Base-by-base conservation (phyloP, 2,797 vertebrate species). In the Fundulus diaphanus region DNA sequence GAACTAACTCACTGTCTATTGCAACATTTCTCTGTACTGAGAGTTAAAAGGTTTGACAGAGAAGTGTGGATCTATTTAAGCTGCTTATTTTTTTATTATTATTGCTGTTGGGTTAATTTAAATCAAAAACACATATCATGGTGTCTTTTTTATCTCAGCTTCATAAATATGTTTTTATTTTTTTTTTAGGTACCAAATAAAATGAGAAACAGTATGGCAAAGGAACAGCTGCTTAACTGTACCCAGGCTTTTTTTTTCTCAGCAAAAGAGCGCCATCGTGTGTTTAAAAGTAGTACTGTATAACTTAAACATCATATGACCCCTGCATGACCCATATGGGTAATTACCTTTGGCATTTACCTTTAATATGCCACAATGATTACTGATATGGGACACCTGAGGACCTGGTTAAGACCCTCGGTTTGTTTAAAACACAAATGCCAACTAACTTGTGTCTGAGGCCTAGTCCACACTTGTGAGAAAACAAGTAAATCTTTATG, bases 231-330 rank as follows among this genome's bases (percentile, higher is more conserved):
- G 46, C 15, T 65, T 40, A n/a, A 40, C 37, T 40, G 37, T 7
- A n/a, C 8, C 2, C 11, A n/a, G 35, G 13, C 9, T n/a, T 15
- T 7, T 6, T 16, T n/a, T 27, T 56, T 54, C 3, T 18, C 22
- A 33, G 37, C 52, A 70, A 33, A 68, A 81, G 12, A 74, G 40
- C 29, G 70, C 79, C 87, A 90, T 33, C 81, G 15, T 78, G 85
- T 90, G 82, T 76, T 82, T 22, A 77, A 73, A 81, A 63, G 29
- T 7, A 27, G 61, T 15, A 84, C 2, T 15, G 70, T 54, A 72
- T n/a, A 46, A 70, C 24, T 3, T 13, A 42, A 42, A 66, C 13
- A 42, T 4, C n/a, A 51, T 2, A 27, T 65, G 5, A 42, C 24
- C 37, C 13, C 13, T 49, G 15, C 20, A 49, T 3, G 15, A 49